These are phyloP conservation scores for Amphimallon solstitiale DNA, from an alignment of 2,888 invertebrate species.

Conservation along the genomic window DNA sequence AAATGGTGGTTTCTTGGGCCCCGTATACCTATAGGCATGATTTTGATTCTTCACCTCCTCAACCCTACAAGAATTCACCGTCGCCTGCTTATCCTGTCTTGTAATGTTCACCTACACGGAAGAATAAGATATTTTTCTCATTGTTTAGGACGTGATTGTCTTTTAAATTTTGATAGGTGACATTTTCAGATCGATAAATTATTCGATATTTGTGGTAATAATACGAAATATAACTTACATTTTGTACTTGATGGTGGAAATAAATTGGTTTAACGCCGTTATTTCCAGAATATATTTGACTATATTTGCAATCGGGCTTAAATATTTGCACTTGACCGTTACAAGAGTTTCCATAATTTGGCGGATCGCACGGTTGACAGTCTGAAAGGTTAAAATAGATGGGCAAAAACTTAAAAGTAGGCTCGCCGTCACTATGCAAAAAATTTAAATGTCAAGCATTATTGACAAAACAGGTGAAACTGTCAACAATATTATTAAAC, in stretches of 20 bases:
- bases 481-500: conserved; percentile 49
- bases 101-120: conserved; percentile 24
- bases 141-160: neutral
- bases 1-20: conserved; percentile 84
- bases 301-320: conserved; percentile 30
- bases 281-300: conserved; percentile 42
- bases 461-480: conserved; percentile 50
- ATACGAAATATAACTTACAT: conserved; percentile 46
- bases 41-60: conserved; percentile 32
- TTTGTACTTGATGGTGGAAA: conserved; percentile 46
- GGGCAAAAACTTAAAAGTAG: conserved; percentile 33
- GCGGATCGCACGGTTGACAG: conserved; percentile 30
- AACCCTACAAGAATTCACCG: conserved; percentile 17
- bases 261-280: conserved; percentile 44
- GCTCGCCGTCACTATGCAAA: conserved; percentile 40
- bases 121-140: neutral
- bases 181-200: neutral
- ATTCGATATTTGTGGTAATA: neutral
- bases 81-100: conserved; percentile 33
- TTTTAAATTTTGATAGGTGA: too few species aligned
- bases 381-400: conserved; percentile 21
- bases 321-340: conserved; percentile 2
- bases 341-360: conserved; percentile 16
- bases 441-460: conserved; percentile 48
- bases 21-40: conserved; percentile 57